Percentiles rank a stretch among this genome's conserved stretches.
Conservation (phyloP, 2,888 invertebrate genomes). For the Palloptera scutellata region DNA sequence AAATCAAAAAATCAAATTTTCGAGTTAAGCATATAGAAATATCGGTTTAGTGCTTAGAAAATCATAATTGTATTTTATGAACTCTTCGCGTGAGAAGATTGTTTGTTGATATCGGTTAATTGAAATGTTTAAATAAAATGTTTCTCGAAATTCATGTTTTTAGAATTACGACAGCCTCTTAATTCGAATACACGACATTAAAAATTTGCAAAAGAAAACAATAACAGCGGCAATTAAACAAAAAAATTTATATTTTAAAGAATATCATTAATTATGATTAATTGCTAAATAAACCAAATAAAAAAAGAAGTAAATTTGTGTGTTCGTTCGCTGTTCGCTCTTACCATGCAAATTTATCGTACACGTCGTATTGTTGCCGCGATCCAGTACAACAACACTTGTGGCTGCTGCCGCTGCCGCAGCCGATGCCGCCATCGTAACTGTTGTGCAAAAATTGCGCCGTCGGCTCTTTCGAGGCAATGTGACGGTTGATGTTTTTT, state of each 20-base stretch:
- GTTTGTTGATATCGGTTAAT: too few relatives aligned
- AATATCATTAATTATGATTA: constrained; percentile 28
- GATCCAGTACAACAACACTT: constrained; percentile 89
- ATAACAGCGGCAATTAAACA: neutral
- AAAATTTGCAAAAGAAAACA: neutral
- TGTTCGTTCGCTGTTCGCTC: constrained; percentile 58
- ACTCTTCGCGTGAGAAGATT: too few relatives aligned
- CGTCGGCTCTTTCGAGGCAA: constrained; percentile 38
- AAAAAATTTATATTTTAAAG: constrained; percentile 23
- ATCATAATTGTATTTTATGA: too few relatives aligned
- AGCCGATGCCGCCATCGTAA: constrained; percentile 35
- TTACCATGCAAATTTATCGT: constrained; percentile 96
- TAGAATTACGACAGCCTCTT: too few relatives aligned
- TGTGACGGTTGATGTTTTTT: constrained; percentile 35
- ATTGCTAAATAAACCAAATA: neutral
- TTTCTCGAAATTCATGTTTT: too few relatives aligned
- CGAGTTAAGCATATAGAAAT: too few relatives aligned
- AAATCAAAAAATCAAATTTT: too few relatives aligned
- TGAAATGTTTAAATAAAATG: too few relatives aligned
- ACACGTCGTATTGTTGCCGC: constrained; percentile 96
- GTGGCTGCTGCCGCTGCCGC: constrained; percentile 74
- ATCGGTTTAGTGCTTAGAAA: too few relatives aligned
- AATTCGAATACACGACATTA: neutral
- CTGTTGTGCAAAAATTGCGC: constrained; percentile 40
- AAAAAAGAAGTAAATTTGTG: neutral